Conservation (phyloP, 2,797 vertebrate species). For the Macroramphosus scolopax region DNA sequence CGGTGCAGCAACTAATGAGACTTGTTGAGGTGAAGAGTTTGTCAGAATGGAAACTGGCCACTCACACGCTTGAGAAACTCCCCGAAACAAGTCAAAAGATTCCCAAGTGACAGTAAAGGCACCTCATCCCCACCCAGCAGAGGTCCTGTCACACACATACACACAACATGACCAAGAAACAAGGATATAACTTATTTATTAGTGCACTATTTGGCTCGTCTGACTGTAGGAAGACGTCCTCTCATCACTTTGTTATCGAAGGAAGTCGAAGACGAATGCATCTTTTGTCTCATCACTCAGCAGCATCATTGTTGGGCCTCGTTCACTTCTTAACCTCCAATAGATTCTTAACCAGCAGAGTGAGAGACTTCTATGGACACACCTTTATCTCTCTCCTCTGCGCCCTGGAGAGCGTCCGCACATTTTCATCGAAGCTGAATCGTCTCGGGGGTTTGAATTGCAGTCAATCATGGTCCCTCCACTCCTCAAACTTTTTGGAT, state of each 20-base stretch:
- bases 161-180: too few relatives aligned
- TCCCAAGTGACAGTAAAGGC: too few relatives aligned
- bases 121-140: too few relatives aligned
- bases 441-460: slow-evolving; percentile 37
- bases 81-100: too few relatives aligned
- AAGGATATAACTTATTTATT: too few relatives aligned
- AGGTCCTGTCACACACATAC: too few relatives aligned
- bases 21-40: too few relatives aligned
- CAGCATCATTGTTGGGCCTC: background rate
- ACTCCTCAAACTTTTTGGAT: slow-evolving; percentile 40
- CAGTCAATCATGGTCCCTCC: slow-evolving; percentile 35
- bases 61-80: too few relatives aligned
- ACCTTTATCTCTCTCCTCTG: background rate
- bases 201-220: background rate
- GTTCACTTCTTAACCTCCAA: background rate
- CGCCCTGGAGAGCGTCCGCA: background rate
- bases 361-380: background rate
- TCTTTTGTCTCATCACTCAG: background rate
- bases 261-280: background rate
- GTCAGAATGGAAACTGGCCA: too few relatives aligned
- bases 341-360: too few relatives aligned
- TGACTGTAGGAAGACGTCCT: background rate
- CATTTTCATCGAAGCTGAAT: slow-evolving; percentile 20
- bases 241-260: too few relatives aligned
- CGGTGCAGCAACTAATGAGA: too few relatives aligned